Conservation (phyloP, 2,797 vertebrate species). For the Pipistrellus nathusii region DNA sequence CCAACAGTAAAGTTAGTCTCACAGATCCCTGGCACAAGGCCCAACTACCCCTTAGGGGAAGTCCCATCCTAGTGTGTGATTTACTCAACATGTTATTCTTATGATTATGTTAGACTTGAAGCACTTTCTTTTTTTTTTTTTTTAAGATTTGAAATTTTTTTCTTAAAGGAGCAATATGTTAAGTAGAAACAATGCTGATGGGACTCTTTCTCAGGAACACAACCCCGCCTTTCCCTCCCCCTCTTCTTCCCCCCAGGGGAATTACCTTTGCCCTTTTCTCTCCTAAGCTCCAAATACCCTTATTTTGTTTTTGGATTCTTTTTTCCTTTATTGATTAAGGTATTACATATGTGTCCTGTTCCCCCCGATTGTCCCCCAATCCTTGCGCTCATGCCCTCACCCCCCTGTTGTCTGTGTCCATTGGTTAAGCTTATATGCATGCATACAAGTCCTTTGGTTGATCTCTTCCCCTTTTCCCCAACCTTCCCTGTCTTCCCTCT, state of each 20-base stretch:
- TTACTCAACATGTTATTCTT: slow-evolving; percentile 58
- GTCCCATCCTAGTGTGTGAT: slow-evolving; percentile 44
- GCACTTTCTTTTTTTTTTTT: neutral
- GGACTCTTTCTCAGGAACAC: neutral
- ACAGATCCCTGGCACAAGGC: slow-evolving; percentile 48
- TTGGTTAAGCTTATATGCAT: too few species aligned
- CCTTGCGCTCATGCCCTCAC: too few species aligned
- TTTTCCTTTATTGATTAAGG: too few species aligned
- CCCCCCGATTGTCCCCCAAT: too few species aligned
- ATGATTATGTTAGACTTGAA: neutral
- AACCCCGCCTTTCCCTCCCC: neutral
- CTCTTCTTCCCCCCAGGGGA: neutral
- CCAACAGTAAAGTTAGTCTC: slow-evolving; percentile 50
- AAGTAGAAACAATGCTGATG: neutral
- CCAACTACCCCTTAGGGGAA: neutral
- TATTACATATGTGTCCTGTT: too few species aligned
- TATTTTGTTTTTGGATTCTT: neutral
- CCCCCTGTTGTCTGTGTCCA: too few species aligned
- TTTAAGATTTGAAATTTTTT: neutral
- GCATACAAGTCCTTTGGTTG: too few species aligned
- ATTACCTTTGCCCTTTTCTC: neutral
- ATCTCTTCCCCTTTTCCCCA: too few species aligned
- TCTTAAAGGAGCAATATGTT: neutral
- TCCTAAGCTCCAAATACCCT: neutral
- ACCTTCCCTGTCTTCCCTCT: too few species aligned